Base-by-base conservation (phyloP, 2,888 invertebrate genomes). In the Agrochola macilenta region DNA sequence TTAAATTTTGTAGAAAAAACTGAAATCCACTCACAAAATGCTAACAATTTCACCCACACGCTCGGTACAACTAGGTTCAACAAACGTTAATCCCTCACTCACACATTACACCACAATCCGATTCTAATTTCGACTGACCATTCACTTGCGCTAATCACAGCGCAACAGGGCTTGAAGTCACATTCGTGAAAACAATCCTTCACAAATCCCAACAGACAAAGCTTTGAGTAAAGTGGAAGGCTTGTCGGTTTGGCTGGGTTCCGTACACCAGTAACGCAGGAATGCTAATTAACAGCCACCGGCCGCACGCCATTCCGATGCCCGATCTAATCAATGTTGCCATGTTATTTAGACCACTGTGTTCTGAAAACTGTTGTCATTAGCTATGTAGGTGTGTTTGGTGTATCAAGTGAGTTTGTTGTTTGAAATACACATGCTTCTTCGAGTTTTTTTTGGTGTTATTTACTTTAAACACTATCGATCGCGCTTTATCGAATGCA, bases 231-330 rank as follows among this genome's bases (percentile, higher is more conserved):
- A 84, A 83, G 76, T 79, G 82, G 79, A 80, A 81, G 82, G 78
- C 68, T 39, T 52, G 79, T 84, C 85, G 83, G 81, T 83, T 82
- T 78, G 80, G 74, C 75, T 43, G 75, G 78, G 87, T 84, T 85
- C 85, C 83, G 81, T 86, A 76, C 84, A 75, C 54, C 73, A 81
- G 87, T 82, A 82, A 84, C 79, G 74, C 74, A 81, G 84, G 90
- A 88, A 90, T 90, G 88, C 90, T 92, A 90, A 92, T 92, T 92
- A 89, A 88, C 85, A 83, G 81, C 82, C 76, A 72, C 84, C 87
- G 79, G 80, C 76, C 81, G 76, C 86, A 86, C 82, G 85, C 85
- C 69, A 79, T 85, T 76, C 86, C 80, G 77, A 79, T 84, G 79
- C 68, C 66, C 63, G 81, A 77, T 83, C 80, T 83, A 86, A 85